Base-by-base conservation (phyloP, 2,113 vertebrate genomes). In the Corythoichthys intestinalis region DNA sequence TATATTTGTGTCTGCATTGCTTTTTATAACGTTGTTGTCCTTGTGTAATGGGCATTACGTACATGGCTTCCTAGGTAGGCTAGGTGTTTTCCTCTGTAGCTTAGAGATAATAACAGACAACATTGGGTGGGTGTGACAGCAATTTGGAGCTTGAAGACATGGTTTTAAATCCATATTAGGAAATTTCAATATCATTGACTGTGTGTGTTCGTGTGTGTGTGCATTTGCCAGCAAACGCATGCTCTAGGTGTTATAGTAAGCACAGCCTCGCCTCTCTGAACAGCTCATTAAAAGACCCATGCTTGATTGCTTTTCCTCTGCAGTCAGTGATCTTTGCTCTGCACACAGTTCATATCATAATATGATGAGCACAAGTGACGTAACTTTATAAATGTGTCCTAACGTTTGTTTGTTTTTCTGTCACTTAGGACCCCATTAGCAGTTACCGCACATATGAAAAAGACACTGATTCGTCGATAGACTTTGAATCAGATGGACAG, bases 381-480 rank as follows among this genome's bases (percentile, higher is more conserved):
- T 34, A 6, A 57, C 11, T n/a, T n/a, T 15, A 13, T 39, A 17
- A 60, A 8, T 3, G 15, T n/a, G 41, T 41, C 7, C 17, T 20
- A 28, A 46, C 3, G 1, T 68, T 41, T 59, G 47, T 20, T 35
- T 65, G 38, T 56, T 37, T 1, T 60, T 80, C 46, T 67, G 56
- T 82, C 77, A 63, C 41, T 65, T 87, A 95, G 94, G 88, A 90
- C n/a, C 93, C 93, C 74, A 84, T 93, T 68, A 92, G 90, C 80
- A 92, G 91, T 50, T 93, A 92, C 69, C 87, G 90, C 68, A 75
- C 80, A 77, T 67, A 83, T 3, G 66, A 15, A 11, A 89, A 85
- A 20, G 85, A 95, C 86, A 93, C 90, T 0, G 94, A 94, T 68
- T 88, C 89, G 2, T 90, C 95, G 0, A 91, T 94, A 67, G 90